Base-by-base conservation (phyloP, 2,797 vertebrate genomes). In the Oreortyx pictus region DNA sequence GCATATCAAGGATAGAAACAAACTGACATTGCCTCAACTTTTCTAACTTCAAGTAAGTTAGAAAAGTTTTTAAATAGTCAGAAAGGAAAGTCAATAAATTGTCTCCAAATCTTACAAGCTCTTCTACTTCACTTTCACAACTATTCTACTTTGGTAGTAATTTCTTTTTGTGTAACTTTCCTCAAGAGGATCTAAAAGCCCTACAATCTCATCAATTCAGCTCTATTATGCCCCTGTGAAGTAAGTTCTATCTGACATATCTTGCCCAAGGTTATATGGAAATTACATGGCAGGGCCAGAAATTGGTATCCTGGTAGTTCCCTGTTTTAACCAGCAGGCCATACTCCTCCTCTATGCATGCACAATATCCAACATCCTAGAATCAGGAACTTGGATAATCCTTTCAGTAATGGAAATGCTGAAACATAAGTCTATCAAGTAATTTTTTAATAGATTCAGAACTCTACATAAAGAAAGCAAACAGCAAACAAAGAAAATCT, bases 291-390 rank as follows among this genome's bases (percentile, higher is more conserved):
- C 66, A 73, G 39, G 59, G 22, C 54, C 61, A 93, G 56, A 44
- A 93, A 82, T 3, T 6, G 0, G 50, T 39, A 78, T 57, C 50
- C 79, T 75, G 39, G 92, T 72, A 96, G 72, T 86, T 93, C 84
- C 76, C 44, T 17, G 7, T 24, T 91, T 81, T 76, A 93, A 93
- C 90, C 93, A 92, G 70, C 56, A 96, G 94, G 94, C 56, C 93
- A 93, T 95, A 94, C 62, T 94, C 79, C 90, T 90, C 68, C 71
- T 88, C 87, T 94, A 50, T 31, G 11, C 62, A 59, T 18, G 39
- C 52, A 73, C 62, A 65, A 64, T 5, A 79, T 67, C 71, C 60
- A 91, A 24, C 11, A 35, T 27, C 35, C 56, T 49, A 44, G 66
- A 79, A 59, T 17, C 17, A 92, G 56, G 14, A 82, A 35, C 14